Evolutionary conservation across 2,797 vertebrate species (phyloP).

Genomic region (Loriculus beryllinus): DNA sequence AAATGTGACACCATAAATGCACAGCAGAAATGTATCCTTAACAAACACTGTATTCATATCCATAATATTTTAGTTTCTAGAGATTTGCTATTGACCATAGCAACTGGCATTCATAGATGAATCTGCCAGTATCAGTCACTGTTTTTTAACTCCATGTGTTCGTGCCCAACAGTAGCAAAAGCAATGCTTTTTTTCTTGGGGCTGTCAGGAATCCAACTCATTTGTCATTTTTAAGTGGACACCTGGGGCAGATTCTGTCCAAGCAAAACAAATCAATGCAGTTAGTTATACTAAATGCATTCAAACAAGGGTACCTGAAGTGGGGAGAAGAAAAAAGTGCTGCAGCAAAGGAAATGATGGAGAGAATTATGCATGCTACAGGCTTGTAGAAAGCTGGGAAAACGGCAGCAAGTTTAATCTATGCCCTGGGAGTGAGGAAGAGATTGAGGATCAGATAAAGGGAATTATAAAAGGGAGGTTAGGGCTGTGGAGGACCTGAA

Average conservation of each 20-base stretch:
- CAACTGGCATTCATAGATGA: neutral
- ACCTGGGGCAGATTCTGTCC: neutral
- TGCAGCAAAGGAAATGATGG: neutral
- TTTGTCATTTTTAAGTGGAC: slow-evolving; percentile 15
- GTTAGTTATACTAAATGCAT: neutral
- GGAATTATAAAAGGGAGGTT: neutral
- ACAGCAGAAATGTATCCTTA: neutral
- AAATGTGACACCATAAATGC: neutral
- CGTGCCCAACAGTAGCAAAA: neutral
- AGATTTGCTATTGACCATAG: neutral
- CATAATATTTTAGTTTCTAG: neutral
- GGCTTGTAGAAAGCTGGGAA: neutral
- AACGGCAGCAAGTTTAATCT: neutral
- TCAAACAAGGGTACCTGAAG: neutral
- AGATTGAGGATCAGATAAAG: neutral
- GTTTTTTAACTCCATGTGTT: neutral
- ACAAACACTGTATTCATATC: neutral
- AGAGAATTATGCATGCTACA: neutral
- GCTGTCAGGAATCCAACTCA: neutral
- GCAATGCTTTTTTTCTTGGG: neutral
- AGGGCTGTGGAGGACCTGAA: neutral
- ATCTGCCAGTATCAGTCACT: neutral
- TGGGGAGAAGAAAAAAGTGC: neutral
- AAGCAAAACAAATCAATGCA: neutral
- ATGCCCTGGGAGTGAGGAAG: neutral